phyloP scores from a whole-genome alignment of 2,888 invertebrate species.

The Tachina lurida region DNA sequence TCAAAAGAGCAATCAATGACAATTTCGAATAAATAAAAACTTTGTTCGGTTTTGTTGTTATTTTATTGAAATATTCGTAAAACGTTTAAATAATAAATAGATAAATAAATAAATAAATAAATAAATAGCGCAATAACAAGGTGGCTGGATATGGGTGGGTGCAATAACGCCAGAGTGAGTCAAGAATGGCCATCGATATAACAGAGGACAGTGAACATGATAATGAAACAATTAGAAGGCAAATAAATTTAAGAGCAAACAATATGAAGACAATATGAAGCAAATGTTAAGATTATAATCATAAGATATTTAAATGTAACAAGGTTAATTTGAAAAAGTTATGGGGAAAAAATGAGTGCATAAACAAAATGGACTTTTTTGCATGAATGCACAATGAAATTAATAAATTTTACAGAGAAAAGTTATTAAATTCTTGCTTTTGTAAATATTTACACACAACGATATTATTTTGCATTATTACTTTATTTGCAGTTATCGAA shows the following conservation, averaged over 20 bases:
- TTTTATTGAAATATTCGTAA: slow-evolving; percentile 10
- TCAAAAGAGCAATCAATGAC: slow-evolving; percentile 34
- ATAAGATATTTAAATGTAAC: not conserved
- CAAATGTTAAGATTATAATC: slow-evolving; percentile 7
- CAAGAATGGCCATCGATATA: slow-evolving; percentile 36
- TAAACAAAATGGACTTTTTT: no score
- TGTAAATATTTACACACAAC: no score
- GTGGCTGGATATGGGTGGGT: slow-evolving; percentile 44
- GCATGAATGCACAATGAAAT: no score
- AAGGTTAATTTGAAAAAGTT: not conserved
- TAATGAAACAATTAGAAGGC: slow-evolving; percentile 45
- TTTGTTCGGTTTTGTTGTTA: not conserved
- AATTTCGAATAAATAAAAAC: slow-evolving; percentile 12
- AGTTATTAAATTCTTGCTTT: no score
- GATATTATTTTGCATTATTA: no score
- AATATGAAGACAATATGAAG: slow-evolving; percentile 11
- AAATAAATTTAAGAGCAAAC: not conserved
- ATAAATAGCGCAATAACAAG: slow-evolving; percentile 19
- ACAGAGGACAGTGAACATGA: slow-evolving; percentile 56
- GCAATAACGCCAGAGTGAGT: slow-evolving; percentile 15
- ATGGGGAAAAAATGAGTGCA: not conserved
- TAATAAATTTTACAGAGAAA: no score
- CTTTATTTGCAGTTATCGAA: no score
- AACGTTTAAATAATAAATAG: slow-evolving; percentile 6
- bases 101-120: slow-evolving; percentile 18